Base-by-base conservation (phyloP, 2,888 invertebrate species). In the Entomobrya multifasciata region DNA sequence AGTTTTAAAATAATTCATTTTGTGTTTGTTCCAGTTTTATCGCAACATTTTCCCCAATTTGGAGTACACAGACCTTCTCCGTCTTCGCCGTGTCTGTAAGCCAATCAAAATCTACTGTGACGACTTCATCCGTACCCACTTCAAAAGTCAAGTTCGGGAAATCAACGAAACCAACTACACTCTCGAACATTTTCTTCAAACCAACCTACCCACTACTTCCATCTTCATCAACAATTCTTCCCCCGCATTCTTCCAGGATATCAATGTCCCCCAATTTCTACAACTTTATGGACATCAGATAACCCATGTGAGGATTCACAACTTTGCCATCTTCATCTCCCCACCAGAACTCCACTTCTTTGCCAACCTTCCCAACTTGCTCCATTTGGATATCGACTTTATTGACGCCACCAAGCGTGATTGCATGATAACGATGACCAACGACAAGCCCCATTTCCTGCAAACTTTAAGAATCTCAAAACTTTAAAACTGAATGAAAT, bases 1-100 rank as follows among this genome's bases (percentile, higher is more conserved):
- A n/a, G n/a, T n/a, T n/a, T n/a, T n/a, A n/a, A n/a, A n/a, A n/a
- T n/a, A n/a, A n/a, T n/a, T n/a, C n/a, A n/a, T n/a, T n/a, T n/a
- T n/a, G n/a, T n/a, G n/a, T n/a, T n/a, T n/a, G n/a, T n/a, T n/a
- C n/a, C n/a, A n/a, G n/a, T n/a, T n/a, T n/a, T n/a, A n/a, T n/a
- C n/a, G n/a, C n/a, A n/a, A n/a, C n/a, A n/a, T n/a, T n/a, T n/a
- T n/a, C n/a, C n/a, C n/a, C n/a, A n/a, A n/a, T n/a, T n/a, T n/a
- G n/a, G n/a, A n/a, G n/a, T n/a, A n/a, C n/a, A n/a, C n/a, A n/a
- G 25, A 57, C 11, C 57, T 57, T 13, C 57, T 57, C 57, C 57
- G 57, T 4, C 57, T 57, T 27, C 57, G 57, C 0, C 57, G 57
- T 13, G 27, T 27, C 10, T 25, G 57, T 13, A 22, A 27, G 25